These are phyloP conservation scores for Apodemus speciosus DNA, from an alignment of 2,113 vertebrate species.

Conservation along the genomic window DNA sequence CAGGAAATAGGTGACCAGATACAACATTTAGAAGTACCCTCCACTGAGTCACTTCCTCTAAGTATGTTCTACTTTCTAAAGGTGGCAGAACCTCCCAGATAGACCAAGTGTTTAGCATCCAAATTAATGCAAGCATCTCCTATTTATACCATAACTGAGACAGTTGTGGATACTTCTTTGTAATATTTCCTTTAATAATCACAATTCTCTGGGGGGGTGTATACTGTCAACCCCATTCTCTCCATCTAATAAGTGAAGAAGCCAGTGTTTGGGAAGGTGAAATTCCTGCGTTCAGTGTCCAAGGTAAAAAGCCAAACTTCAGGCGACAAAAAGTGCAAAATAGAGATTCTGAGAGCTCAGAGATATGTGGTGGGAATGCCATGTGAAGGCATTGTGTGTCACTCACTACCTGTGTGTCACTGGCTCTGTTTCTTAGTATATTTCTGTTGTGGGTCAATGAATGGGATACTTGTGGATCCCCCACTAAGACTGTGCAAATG, in stretches of 20 bases:
- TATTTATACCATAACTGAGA: background rate
- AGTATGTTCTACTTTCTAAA: background rate
- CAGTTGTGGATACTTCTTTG: background rate
- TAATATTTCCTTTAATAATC: background rate
- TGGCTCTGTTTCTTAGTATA: background rate
- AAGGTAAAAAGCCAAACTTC: background rate
- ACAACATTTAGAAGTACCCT: background rate
- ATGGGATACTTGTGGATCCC: background rate
- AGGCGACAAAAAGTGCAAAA: background rate
- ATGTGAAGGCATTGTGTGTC: background rate
- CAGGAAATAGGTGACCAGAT: background rate
- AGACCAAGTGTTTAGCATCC: background rate
- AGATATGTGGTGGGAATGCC: too few relatives aligned
- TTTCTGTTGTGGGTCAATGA: background rate
- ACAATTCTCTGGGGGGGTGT: background rate
- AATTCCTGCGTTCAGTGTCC: background rate
- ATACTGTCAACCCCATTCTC: background rate
- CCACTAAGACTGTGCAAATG: background rate
- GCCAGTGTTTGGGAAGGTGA: background rate
- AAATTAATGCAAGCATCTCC: background rate
- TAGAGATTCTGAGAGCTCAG: background rate
- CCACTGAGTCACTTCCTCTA: background rate
- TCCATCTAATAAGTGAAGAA: background rate
- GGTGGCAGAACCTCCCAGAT: background rate
- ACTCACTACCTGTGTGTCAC: rapidly evolving